Evolutionary conservation across 2,888 invertebrate species (phyloP), one percentile per base, ranked within the genome.

Genomic region (Lochmaea crataegi): DNA sequence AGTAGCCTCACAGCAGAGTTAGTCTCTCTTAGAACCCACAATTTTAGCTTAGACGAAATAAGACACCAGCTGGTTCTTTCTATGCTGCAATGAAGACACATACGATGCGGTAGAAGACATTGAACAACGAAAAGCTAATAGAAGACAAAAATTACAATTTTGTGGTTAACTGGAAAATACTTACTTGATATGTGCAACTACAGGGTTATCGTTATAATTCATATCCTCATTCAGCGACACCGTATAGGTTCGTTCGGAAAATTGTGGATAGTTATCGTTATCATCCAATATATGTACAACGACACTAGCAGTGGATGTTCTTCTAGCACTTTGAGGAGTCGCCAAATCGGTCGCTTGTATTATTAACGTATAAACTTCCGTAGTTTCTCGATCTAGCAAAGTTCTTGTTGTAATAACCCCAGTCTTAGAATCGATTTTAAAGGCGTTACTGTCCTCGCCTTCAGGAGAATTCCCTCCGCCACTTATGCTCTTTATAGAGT

Each of bases 251-350:
- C 95, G 90, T 86, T 96, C 95, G 65, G 94, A 93, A 86, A 97
- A 97, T 86, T 97, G 96, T 0, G 97, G 97, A 85, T 96, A 96
- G 85, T 97, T 97, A 87, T 97, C 97, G 82, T 96, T 96, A 84
- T 96, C 97, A 80, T 97, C 97, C 65, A 94, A 85, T 7, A 97
- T 91, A 78, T 92, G 92, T 42, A 97, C 92, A 76, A 94, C 90
- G 53, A 97, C 91, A 41, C 94, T 94, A 0, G 97, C 94, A 56
- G 80, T 94, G 75, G 96, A 93, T 0, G 95, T 94, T 81, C 92
- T 90, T 73, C 96, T 90, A 68, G 94, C 93, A n/a, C 92, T 90
- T 11, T 93, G 91, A 0, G 95, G 93, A 32, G 91, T 92, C 0
- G 96, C 94, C 84, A 94, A 93, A 84, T 98, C 98, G 0, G 92